Evolutionary conservation across 2,797 vertebrate species (phyloP).

Genomic region (Sebastes itinus): DNA sequence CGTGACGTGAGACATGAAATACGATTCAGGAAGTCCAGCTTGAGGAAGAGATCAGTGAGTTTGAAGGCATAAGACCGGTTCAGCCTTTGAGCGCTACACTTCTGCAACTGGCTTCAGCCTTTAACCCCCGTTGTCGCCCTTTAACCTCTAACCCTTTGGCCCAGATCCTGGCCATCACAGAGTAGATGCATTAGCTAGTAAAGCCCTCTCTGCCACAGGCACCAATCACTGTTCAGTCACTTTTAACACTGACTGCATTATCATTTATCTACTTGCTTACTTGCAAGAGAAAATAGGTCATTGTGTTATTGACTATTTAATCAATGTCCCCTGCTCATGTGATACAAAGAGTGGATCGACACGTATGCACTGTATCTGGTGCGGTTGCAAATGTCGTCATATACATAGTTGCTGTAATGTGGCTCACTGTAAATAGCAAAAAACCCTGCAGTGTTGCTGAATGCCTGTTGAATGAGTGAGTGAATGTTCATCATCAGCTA

Average conservation of each 20-base stretch:
- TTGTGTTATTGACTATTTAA: slow-evolving; percentile 46
- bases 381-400: slow-evolving; percentile 13
- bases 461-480: slow-evolving; percentile 63
- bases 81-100: neutral
- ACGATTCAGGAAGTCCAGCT: too few species aligned
- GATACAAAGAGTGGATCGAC: slow-evolving; percentile 16
- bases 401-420: slow-evolving; percentile 4
- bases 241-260: neutral
- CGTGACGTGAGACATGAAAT: neutral
- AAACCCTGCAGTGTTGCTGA: slow-evolving; percentile 26
- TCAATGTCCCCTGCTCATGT: slow-evolving; percentile 37
- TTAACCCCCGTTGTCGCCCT: neutral
- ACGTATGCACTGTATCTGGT: slow-evolving; percentile 1
- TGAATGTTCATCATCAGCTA: slow-evolving; percentile 64
- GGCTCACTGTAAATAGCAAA: slow-evolving; percentile 35
- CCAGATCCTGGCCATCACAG: slow-evolving; percentile 27
- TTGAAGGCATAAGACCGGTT: neutral
- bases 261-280: slow-evolving; percentile 24
- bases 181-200: neutral
- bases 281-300: slow-evolving; percentile 33
- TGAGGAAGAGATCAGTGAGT: neutral
- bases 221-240: slow-evolving; percentile 6
- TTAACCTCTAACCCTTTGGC: slow-evolving; percentile 14
- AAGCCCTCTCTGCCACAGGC: neutral
- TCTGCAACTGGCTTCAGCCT: neutral